Evolutionary conservation across 2,113 vertebrate species (phyloP).

Genomic region (Anseranas semipalmata): DNA sequence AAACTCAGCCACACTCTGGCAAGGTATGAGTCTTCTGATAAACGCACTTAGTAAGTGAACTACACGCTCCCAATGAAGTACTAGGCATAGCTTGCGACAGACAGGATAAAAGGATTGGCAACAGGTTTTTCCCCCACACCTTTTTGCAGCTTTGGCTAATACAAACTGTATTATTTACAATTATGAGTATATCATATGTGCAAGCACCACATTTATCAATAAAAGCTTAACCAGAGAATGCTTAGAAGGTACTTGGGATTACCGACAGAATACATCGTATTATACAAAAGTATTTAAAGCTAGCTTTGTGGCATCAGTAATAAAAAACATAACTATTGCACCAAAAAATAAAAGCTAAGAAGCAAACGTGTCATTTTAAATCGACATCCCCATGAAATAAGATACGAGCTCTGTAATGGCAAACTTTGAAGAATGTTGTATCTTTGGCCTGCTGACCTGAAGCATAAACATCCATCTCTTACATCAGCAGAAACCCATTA

Average conservation of each 20-base stretch:
- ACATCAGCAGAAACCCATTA: neutral
- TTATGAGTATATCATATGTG: neutral
- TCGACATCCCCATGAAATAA: neutral
- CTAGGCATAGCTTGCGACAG: neutral
- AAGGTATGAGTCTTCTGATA: neutral
- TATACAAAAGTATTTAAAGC: neutral
- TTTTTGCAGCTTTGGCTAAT: neutral
- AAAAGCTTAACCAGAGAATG: neutral
- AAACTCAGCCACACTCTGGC: neutral
- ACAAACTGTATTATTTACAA: neutral
- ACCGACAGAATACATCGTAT: neutral
- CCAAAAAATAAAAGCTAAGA: neutral
- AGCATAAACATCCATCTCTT: neutral
- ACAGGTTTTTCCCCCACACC: fast-evolving
- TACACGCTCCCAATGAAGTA: neutral
- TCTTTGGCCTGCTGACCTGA: neutral
- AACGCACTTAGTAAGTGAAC: neutral
- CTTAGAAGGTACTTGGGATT: neutral
- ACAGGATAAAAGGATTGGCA: neutral
- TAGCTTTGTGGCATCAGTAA: neutral
- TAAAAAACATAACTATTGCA: neutral
- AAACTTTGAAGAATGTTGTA: neutral
- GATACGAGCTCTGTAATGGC: neutral
- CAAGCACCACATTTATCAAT: neutral
- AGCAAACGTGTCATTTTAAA: neutral